Evolutionary conservation across 2,797 vertebrate genomes (phyloP).

Genomic region (Ctenopoma multispine): DNA sequence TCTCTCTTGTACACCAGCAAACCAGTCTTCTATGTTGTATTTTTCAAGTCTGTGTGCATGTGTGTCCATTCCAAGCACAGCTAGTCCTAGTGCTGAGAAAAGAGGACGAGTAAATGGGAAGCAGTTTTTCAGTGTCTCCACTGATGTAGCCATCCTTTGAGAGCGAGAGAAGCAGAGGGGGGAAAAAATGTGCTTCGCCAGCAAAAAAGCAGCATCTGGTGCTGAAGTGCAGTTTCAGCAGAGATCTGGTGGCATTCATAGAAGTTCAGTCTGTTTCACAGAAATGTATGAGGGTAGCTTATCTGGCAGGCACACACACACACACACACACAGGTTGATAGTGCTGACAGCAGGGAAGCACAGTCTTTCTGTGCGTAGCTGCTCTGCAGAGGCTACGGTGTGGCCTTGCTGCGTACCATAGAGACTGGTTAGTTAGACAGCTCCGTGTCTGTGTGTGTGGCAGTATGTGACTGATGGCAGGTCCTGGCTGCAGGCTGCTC

Average conservation of each 20-base stretch:
- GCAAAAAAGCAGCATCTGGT: constrained; percentile 71
- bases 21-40: constrained; percentile 6
- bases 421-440: constrained; percentile 82
- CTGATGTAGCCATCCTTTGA: constrained; percentile 78
- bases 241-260: constrained; percentile 80
- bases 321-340: constrained; percentile 62
- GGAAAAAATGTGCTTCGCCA: constrained; percentile 73
- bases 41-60: constrained; percentile 20
- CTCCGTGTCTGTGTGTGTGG: constrained; percentile 68
- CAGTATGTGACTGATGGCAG: constrained; percentile 76
- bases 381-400: constrained; percentile 69
- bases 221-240: constrained; percentile 84
- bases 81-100: constrained; percentile 45
- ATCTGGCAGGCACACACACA: constrained; percentile 60
- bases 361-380: constrained; percentile 43
- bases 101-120: constrained; percentile 47
- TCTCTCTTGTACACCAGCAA: background rate
- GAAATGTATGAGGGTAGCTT: constrained; percentile 80
- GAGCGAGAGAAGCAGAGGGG: constrained; percentile 54
- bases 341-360: constrained; percentile 80
- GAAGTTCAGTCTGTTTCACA: constrained; percentile 76
- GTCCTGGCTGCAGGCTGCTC: constrained; percentile 74
- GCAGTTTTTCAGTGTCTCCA: constrained; percentile 68
- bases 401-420: constrained; percentile 73
- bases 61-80: constrained; percentile 38